phyloP scores from a whole-genome alignment of 1,140 invertebrate species.

The Mactra quadrangularis region DNA sequence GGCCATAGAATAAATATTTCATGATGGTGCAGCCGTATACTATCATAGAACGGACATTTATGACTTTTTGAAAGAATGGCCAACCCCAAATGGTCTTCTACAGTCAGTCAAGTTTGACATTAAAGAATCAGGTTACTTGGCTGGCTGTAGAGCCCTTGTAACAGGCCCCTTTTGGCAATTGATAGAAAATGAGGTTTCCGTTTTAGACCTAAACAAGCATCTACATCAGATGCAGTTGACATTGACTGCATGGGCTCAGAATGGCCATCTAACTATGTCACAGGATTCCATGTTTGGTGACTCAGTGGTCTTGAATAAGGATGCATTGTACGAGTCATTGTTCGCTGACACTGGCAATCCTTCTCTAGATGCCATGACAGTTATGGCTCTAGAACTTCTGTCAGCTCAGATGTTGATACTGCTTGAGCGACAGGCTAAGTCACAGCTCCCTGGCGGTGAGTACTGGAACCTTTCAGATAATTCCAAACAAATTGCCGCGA shows the following conservation, averaged over 20 bases:
- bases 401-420: conserved; percentile 22
- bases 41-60: conserved; percentile 15
- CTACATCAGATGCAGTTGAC: background rate
- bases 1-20: background rate
- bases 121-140: conserved; percentile 11
- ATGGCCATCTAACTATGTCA: background rate
- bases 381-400: conserved; percentile 30
- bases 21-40: background rate
- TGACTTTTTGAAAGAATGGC: conserved; percentile 1
- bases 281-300: background rate
- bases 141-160: too few species aligned
- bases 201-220: too few species aligned
- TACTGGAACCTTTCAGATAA: conserved; percentile 1
- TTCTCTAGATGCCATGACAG: conserved; percentile 17
- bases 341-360: conserved; percentile 20
- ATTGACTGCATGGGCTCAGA: background rate
- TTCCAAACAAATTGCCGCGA: background rate
- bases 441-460: conserved; percentile 23
- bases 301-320: background rate
- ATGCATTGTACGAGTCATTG: background rate
- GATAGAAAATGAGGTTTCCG: too few species aligned
- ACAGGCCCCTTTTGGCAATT: too few species aligned
- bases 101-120: conserved; percentile 50
- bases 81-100: conserved; percentile 47
- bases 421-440: conserved; percentile 43